These are phyloP conservation scores for Heteractis magnifica DNA, from an alignment of 92 coral and sea anemone species.

Conservation along the genomic window DNA sequence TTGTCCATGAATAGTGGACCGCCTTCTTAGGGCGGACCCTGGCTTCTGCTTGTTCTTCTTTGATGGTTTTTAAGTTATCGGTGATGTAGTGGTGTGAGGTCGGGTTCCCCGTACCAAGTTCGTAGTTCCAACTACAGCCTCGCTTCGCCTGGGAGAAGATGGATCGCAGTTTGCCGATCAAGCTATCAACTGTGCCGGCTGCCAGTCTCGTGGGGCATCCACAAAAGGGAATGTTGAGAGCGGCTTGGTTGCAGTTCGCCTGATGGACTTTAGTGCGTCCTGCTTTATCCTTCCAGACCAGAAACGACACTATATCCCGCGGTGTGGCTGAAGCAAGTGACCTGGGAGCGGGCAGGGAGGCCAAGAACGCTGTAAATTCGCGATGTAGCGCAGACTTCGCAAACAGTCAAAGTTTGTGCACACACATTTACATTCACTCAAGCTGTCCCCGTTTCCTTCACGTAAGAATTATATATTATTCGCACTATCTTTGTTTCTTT, in stretches of 20 bases:
- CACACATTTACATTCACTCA: too few species aligned
- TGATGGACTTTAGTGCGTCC: slow-evolving; percentile 45
- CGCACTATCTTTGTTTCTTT: too few species aligned
- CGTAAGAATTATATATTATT: too few species aligned
- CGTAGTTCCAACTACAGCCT: slow-evolving; percentile 42
- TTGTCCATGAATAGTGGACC: slow-evolving; percentile 20
- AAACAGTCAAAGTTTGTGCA: too few species aligned
- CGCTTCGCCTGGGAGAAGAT: slow-evolving; percentile 32
- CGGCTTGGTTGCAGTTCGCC: slow-evolving; percentile 20
- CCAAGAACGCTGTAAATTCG: slow-evolving; percentile 30
- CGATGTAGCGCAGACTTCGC: slow-evolving; percentile 33
- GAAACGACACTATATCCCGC: slow-evolving; percentile 24
- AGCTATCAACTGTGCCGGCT: slow-evolving; percentile 44
- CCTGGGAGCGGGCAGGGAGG: slow-evolving; percentile 30
- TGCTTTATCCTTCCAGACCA: slow-evolving; percentile 55
- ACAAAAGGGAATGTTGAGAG: slow-evolving; percentile 22
- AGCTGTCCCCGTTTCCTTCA: too few species aligned
- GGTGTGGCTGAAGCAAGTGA: slow-evolving; percentile 34
- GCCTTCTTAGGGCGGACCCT: slow-evolving; percentile 39
- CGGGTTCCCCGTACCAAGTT: slow-evolving; percentile 25
- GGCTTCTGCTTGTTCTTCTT: slow-evolving; percentile 48
- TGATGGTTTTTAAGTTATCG: slow-evolving; percentile 19
- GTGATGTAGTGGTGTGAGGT: slow-evolving; percentile 22
- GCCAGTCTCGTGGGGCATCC: slow-evolving; percentile 42
- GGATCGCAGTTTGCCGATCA: slow-evolving; percentile 40